These are phyloP conservation scores for Chauna torquata DNA, from an alignment of 2,113 vertebrate genomes.

Conservation along the genomic window DNA sequence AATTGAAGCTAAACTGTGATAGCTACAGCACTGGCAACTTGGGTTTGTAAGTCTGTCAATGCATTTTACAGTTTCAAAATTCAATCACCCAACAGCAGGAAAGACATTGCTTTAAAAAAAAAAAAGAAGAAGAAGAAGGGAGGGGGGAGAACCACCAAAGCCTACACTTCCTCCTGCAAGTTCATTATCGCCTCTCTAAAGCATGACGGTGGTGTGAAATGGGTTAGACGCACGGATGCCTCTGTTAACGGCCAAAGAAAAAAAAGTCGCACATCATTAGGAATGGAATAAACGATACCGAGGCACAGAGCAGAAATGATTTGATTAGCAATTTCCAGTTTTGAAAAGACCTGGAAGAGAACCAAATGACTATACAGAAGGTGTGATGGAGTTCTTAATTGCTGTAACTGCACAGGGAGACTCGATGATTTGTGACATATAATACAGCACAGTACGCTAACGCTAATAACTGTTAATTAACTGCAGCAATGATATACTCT, in stretches of 20 bases:
- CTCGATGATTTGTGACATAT: conserved; percentile 98
- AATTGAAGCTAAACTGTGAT: conserved; percentile 79
- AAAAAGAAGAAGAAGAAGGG: background rate
- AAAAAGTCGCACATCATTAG: conserved; percentile 86
- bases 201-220: conserved; percentile 83
- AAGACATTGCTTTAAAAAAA: conserved; percentile 61
- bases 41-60: conserved; percentile 75
- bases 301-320: conserved; percentile 93
- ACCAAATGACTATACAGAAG: conserved; percentile 93
- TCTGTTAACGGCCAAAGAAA: conserved; percentile 83
- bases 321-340: conserved; percentile 97
- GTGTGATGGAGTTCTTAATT: conserved; percentile 97
- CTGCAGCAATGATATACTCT: conserved; percentile 91
- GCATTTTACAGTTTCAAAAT: conserved; percentile 81
- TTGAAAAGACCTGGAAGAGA: conserved; percentile 92
- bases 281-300: conserved; percentile 91
- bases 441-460: conserved; percentile 89
- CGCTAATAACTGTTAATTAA: conserved; percentile 99
- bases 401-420: conserved; percentile 95
- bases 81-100: conserved; percentile 79
- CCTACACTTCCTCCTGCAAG: conserved; percentile 78
- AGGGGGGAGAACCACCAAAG: conserved; percentile 54
- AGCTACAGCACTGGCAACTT: conserved; percentile 74
- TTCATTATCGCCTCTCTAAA: conserved; percentile 82
- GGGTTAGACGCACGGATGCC: conserved; percentile 84